phyloP scores from a whole-genome alignment of 2,888 invertebrate genomes.

The Melitaea athalia region DNA sequence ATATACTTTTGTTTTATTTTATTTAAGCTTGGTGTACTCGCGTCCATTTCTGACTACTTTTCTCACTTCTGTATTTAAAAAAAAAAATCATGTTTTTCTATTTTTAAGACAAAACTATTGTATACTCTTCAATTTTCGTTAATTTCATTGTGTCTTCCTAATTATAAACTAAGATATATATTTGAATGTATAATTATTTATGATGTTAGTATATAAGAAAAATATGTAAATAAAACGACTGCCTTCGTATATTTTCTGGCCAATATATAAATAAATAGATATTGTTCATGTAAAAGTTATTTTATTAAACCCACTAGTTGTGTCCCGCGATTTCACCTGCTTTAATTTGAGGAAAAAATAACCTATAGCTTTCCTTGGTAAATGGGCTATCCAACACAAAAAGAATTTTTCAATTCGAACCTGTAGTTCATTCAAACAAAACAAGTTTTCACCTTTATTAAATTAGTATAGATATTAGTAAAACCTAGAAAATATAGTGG shows the following conservation, averaged over 20 bases:
- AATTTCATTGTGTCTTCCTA: background rate
- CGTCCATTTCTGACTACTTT: background rate
- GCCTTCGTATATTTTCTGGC: constrained; percentile 28
- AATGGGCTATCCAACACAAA: too few species aligned
- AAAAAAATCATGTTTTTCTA: too few species aligned
- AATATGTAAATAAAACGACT: constrained; percentile 21
- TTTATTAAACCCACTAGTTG: constrained; percentile 3
- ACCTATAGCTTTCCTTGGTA: too few species aligned
- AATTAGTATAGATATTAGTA: too few species aligned
- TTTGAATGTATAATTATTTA: background rate
- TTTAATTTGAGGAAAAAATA: too few species aligned
- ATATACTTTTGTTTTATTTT: background rate
- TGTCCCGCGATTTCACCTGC: too few species aligned
- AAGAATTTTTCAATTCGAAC: too few species aligned
- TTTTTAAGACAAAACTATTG: background rate
- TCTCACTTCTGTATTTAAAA: background rate
- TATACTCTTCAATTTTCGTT: background rate
- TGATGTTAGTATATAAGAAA: background rate
- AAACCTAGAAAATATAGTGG: too few species aligned
- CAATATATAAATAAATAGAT: constrained; percentile 24
- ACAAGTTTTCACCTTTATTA: too few species aligned
- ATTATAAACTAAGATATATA: background rate
- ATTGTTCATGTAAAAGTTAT: constrained; percentile 14
- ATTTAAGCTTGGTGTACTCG: background rate
- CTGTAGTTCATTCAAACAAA: too few species aligned